Conservation (phyloP, 2,797 vertebrate genomes). For the Chelmon rostratus region DNA sequence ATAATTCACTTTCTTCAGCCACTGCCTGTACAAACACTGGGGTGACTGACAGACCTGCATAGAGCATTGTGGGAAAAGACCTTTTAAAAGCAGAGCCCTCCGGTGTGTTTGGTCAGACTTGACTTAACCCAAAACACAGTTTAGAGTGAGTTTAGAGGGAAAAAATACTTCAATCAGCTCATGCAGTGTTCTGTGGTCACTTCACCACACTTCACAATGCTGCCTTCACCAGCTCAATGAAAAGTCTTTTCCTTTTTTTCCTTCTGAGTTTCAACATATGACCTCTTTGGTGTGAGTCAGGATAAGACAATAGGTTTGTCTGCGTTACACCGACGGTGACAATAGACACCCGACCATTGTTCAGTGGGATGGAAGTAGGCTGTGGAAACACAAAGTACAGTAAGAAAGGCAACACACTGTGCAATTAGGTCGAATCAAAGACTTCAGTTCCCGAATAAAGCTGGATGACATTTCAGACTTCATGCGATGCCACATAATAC, state of each 20-base stretch:
- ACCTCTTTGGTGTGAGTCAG: conserved; percentile 17
- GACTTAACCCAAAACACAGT: background rate
- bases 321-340: conserved; percentile 34
- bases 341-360: conserved; percentile 52
- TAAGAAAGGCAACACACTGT: conserved; percentile 24
- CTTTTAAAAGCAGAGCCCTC: background rate
- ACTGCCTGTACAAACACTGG: conserved; percentile 12
- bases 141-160: no score
- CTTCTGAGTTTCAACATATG: background rate
- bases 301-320: conserved; percentile 5
- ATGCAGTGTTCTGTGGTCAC: background rate
- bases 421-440: conserved; percentile 31
- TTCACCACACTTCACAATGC: background rate
- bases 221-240: background rate
- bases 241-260: background rate
- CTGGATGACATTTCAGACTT: conserved; percentile 33
- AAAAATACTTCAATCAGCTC: background rate
- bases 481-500: background rate
- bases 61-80: background rate
- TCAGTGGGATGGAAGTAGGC: conserved; percentile 45
- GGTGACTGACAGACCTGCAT: conserved; percentile 11
- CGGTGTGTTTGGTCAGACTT: background rate
- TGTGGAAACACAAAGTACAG: conserved; percentile 27
- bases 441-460: conserved; percentile 26
- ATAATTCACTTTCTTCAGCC: conserved; percentile 26